Percentiles rank a stretch among this genome's conserved stretches.
These are phyloP conservation scores for Betta splendens DNA, from an alignment of 2,797 vertebrate genomes.

Conservation along the genomic window DNA sequence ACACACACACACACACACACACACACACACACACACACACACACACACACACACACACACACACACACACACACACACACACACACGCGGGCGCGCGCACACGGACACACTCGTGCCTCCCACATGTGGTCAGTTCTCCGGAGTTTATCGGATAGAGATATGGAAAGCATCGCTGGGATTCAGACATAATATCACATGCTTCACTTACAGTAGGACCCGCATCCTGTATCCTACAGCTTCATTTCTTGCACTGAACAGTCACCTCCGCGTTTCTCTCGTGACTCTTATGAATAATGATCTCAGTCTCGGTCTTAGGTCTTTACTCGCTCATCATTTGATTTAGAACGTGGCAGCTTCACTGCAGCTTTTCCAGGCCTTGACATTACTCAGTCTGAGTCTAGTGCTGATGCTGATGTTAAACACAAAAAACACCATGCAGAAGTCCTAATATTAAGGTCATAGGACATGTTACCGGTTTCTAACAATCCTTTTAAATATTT, in stretches of 20 bases:
- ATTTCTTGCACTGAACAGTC: conserved; percentile 7
- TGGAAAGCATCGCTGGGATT: conserved; percentile 1
- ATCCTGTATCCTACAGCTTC: conserved; percentile 5
- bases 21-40: conserved; percentile 14
- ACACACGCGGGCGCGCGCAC: too few species aligned
- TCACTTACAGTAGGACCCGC: neutral
- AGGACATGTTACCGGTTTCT: neutral
- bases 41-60: conserved; percentile 12
- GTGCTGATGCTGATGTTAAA: conserved; percentile 8
- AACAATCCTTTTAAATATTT: too few species aligned
- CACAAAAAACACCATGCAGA: neutral
- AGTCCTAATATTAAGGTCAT: neutral
- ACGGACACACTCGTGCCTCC: conserved; percentile 12
- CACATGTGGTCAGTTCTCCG: conserved; percentile 22
- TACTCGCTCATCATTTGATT: neutral
- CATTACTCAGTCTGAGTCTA: neutral
- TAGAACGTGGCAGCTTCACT: neutral
- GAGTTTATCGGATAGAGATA: conserved; percentile 32
- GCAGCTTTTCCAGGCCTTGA: neutral
- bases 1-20: conserved; percentile 11
- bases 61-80: conserved; percentile 11
- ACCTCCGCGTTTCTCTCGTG: neutral
- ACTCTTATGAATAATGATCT: neutral
- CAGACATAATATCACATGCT: neutral
- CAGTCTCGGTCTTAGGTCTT: neutral